Conservation (phyloP, 1,140 invertebrate species). For the Mesaphorura yosii region DNA sequence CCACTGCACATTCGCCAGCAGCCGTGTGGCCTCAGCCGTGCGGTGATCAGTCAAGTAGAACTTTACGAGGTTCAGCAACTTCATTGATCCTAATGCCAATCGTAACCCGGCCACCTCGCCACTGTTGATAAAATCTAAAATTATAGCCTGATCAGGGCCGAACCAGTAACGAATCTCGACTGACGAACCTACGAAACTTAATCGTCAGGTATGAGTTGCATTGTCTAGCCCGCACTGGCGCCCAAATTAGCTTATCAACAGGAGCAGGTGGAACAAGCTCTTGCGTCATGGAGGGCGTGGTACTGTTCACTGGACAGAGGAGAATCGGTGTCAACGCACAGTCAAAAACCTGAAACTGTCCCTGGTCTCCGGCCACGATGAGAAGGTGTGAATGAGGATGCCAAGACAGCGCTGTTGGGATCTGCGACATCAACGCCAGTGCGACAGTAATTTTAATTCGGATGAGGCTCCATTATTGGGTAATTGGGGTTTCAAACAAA, state of each 20-base stretch:
- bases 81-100: slow-evolving; percentile 16
- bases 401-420: slow-evolving; percentile 22
- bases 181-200: too few relatives aligned
- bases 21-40: slow-evolving; percentile 17
- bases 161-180: too few relatives aligned
- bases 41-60: slow-evolving; percentile 15
- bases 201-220: too few relatives aligned
- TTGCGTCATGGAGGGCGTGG: too few relatives aligned
- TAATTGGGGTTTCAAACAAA: too few relatives aligned
- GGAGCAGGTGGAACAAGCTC: too few relatives aligned
- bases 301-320: too few relatives aligned
- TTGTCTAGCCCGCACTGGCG: too few relatives aligned
- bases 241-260: too few relatives aligned
- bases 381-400: slow-evolving; percentile 21
- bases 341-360: slow-evolving; percentile 28
- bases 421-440: slow-evolving; percentile 8
- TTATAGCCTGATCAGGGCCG: not conserved
- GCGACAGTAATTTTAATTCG: not conserved
- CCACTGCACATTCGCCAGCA: slow-evolving; percentile 21
- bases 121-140: slow-evolving; percentile 1
- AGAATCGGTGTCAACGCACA: slow-evolving; percentile 25
- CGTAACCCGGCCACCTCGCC: slow-evolving; percentile 13
- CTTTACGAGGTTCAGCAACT: slow-evolving; percentile 9
- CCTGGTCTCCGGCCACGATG: slow-evolving; percentile 19
- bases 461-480: not conserved